Base-by-base conservation (phyloP, 2,888 invertebrate genomes). In the Drosophila barbarae region DNA sequence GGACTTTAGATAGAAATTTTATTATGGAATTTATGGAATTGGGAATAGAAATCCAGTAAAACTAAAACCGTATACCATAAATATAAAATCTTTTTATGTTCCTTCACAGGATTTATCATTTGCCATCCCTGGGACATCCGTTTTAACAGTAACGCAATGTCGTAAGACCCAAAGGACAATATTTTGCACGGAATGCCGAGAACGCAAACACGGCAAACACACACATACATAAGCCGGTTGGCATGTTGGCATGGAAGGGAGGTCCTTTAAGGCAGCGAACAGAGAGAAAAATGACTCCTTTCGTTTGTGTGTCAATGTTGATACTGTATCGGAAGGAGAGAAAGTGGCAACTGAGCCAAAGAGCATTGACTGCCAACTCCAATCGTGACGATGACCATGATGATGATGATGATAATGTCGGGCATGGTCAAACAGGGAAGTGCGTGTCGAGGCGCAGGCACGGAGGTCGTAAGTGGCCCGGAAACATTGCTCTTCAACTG, bases 231-330 rank as follows among this genome's bases (percentile, higher is more conserved):
- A 34, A 49, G 28, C 36, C 42, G n/a, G n/a, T 42, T 42, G 10
- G 42, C 42, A 10, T 26, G 18, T 13, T 46, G 30, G 30, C 28
- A 21, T 8, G 35, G 10, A 36, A 21, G 51, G 35, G 12, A 28
- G 54, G 55, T 28, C 42, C 47, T 50, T 69, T 49, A 60, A 68
- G 30, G 34, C 12, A 69, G 60, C 36, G 53, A 58, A 74, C 68
- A 54, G 54, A 61, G 58, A 69, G 56, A 59, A 47, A 66, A 77
- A 74, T 77, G 54, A 72, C 75, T 72, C 59, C 64, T 77, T 70
- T 70, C 66, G 65, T 55, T 55, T 60, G 69, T 60, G 61, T 49
- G 52, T 44, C 63, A 65, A 44, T 72, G 79, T 70, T 72, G 49
- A 73, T 73, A 35, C 26, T 49, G 13, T 26, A 51, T 56, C 28